Percentiles rank a stretch among this genome's conserved stretches.
phyloP scores from a whole-genome alignment of 2,797 vertebrate genomes.

The Pristis pectinata region DNA sequence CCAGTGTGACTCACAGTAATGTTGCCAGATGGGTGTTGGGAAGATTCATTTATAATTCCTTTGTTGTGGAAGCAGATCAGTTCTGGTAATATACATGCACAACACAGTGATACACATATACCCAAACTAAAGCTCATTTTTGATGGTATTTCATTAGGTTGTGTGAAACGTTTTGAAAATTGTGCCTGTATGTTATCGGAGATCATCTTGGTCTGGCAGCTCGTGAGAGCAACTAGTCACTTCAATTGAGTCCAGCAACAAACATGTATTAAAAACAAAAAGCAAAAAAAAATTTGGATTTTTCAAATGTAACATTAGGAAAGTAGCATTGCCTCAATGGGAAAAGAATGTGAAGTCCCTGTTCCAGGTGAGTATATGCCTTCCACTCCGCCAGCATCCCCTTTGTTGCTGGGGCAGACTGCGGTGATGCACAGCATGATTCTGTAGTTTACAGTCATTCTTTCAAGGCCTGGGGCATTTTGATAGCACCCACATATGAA shows the following conservation, averaged over 20 bases:
- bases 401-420: too few species aligned
- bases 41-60: not conserved
- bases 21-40: too few species aligned
- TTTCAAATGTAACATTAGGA: not conserved
- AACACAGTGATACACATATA: too few species aligned
- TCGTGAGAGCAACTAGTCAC: not conserved
- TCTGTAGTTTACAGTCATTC: too few species aligned
- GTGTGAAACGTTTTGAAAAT: not conserved
- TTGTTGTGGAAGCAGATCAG: not conserved
- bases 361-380: not conserved
- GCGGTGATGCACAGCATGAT: too few species aligned
- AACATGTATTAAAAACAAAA: not conserved
- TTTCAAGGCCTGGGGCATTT: too few species aligned
- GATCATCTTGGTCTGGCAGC: not conserved
- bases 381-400: not conserved
- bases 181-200: not conserved
- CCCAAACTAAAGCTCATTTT: not conserved
- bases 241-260: not conserved
- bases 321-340: not conserved
- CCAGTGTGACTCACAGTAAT: not conserved
- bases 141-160: not conserved
- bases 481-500: too few species aligned
- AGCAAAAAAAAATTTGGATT: not conserved
- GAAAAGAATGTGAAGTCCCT: not conserved
- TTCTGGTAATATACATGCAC: not conserved